These are phyloP conservation scores for Thamnophis sirtalis DNA, from an alignment of 2,113 vertebrate species.

Conservation along the genomic window DNA sequence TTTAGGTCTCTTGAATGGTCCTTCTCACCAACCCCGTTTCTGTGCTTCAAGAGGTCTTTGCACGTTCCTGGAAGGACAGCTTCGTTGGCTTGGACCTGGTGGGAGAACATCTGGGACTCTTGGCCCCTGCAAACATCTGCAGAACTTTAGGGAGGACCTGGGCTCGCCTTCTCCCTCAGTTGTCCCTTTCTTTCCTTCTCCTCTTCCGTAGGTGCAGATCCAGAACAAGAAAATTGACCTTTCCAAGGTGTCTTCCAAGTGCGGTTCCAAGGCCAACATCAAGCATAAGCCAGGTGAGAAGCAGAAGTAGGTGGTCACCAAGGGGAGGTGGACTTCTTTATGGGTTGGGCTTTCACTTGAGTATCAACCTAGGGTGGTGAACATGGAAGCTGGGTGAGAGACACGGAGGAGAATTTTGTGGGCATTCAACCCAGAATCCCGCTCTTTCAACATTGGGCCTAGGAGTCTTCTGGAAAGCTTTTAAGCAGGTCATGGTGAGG, in stretches of 20 bases:
- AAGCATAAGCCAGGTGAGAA: conserved; percentile 90
- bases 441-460: not conserved
- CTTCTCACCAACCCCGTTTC: fast-evolving
- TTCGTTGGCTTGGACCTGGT: no score
- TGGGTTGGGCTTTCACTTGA: not conserved
- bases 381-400: not conserved
- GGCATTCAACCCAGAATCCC: not conserved
- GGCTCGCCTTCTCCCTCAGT: not conserved
- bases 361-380: not conserved
- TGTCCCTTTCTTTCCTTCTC: conserved; percentile 20
- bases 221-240: conserved; percentile 92
- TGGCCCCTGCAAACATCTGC: not conserved
- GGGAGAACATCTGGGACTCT: not conserved
- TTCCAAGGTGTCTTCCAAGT: conserved; percentile 93
- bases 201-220: conserved; percentile 82
- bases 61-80: not conserved
- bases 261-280: conserved; percentile 89
- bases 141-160: fast-evolving
- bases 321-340: not conserved
- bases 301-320: not conserved
- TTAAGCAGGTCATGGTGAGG: not conserved
- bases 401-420: not conserved
- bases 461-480: not conserved
- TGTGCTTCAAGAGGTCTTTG: not conserved
- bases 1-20: not conserved